Evolutionary conservation across 2,888 invertebrate species (phyloP), one percentile per base, ranked within the genome.

Genomic region (Orthonychiurus folsomi): DNA sequence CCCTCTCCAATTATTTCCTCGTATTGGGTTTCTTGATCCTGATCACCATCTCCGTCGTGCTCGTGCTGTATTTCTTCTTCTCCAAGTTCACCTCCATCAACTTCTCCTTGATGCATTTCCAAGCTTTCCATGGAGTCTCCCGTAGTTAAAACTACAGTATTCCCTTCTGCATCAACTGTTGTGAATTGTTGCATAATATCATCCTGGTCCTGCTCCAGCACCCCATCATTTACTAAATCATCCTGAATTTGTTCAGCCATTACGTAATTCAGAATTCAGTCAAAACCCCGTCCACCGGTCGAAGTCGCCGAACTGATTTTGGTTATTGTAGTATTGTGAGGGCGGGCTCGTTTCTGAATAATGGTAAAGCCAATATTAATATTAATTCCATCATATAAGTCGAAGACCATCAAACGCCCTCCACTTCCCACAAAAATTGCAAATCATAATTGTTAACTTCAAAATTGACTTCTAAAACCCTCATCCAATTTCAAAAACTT

Each of bases 1-100:
- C 59, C 53, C 23, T 63, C 64, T 55, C 65, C 65, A 28, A 54
- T 55, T 21, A 56, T 58, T 20, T 23, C 61, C 27, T 64, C 63
- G 5, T 65, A 63, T 21, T 68, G 60, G 24, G 26, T 21, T 20
- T 63, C 26, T 26, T 57, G 53, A 52, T 27, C 27, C 25, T 48
- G 47, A 37, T 59, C 61, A 20, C 56, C 58, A 20, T 57, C 62
- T n/a, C 21, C 52, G n/a, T 24, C 57, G 15, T 48, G 55, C 3
- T 25, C 60, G 2, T 59, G 65, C 1, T 62, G 67, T 25, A 67
- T 63, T 2, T 69, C 61, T 26, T 68, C 69, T 25, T 70, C 67
- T 2, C 69, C 65, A 55, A 64, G 64, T 26, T 72, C 67, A n/a
- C 69, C 62, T 20, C 58, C 53, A n/a, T 68, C 66, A 18, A 18